Percentiles rank a stretch among this genome's conserved stretches.
These are phyloP conservation scores for Chydorus sphaericus DNA, from an alignment of 2,888 invertebrate genomes.

Conservation along the genomic window DNA sequence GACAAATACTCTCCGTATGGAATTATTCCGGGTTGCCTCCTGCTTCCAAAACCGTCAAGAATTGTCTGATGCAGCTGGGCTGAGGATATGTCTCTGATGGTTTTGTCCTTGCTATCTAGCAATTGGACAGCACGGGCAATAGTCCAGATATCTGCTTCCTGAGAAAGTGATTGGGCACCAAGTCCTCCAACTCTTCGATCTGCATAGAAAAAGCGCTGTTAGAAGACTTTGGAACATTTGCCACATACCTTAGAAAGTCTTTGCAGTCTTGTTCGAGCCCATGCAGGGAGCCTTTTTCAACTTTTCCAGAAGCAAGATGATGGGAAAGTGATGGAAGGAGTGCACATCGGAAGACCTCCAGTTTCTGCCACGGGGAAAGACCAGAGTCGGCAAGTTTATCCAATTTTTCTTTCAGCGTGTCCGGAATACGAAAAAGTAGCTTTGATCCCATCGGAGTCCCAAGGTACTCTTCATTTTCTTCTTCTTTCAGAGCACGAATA, in stretches of 20 bases:
- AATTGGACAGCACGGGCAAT: neutral
- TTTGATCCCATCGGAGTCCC: neutral
- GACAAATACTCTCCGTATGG: neutral
- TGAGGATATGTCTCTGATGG: neutral
- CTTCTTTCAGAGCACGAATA: neutral
- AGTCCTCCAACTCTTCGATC: neutral
- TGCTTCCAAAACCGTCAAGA: neutral
- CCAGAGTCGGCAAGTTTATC: neutral
- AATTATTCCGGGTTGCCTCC: neutral
- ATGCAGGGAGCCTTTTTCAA: neutral
- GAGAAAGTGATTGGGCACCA: neutral
- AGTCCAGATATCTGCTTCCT: neutral
- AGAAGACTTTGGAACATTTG: neutral
- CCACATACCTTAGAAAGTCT: neutral
- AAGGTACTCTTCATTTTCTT: neutral
- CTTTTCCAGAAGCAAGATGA: neutral
- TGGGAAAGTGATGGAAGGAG: neutral
- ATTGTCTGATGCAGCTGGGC: neutral
- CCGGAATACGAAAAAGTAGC: neutral
- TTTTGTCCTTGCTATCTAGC: neutral
- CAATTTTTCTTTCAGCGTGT: neutral
- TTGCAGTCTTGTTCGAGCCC: neutral
- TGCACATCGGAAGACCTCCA: neutral
- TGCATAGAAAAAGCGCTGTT: neutral
- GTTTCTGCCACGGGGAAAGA: neutral